Conservation (phyloP, 2,797 vertebrate genomes). For the Pangasius krempfi region DNA sequence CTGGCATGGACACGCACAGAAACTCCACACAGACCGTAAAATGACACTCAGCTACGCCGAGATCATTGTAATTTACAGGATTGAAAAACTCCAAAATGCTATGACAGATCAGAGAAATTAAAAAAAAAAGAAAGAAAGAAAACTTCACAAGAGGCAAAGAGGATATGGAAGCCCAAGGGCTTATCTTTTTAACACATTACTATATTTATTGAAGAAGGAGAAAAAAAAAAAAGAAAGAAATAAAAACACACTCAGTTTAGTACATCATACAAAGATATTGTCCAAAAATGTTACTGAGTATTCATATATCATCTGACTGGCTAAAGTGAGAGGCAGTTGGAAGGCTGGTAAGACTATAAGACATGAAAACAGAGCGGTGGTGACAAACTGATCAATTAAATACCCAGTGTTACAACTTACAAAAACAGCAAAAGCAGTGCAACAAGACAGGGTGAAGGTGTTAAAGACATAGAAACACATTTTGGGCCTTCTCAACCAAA, state of each 20-base stretch:
- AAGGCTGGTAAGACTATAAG: constrained; percentile 75
- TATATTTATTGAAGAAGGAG: constrained; percentile 83
- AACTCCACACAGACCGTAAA: not conserved
- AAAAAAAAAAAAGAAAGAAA: constrained; percentile 77
- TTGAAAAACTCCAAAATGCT: not conserved
- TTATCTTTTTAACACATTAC: constrained; percentile 69
- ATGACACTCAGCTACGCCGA: not conserved
- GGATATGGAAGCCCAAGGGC: not conserved
- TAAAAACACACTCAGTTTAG: constrained; percentile 78
- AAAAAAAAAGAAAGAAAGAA: too few species aligned
- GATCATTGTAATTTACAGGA: not conserved
- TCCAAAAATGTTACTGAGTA: constrained; percentile 73
- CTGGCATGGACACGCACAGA: not conserved
- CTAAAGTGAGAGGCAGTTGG: constrained; percentile 81
- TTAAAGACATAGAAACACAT: constrained; percentile 64
- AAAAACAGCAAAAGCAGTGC: constrained; percentile 65
- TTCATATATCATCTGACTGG: constrained; percentile 68
- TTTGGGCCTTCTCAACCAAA: constrained; percentile 44
- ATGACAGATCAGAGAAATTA: not conserved
- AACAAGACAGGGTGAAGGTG: constrained; percentile 48
- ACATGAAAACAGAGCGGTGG: constrained; percentile 25
- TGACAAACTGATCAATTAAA: constrained; percentile 64
- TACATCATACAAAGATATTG: constrained; percentile 79
- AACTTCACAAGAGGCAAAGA: not conserved
- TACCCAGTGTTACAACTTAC: constrained; percentile 72